Conservation (phyloP, 2,888 invertebrate species). For the Drosophila rubida region DNA sequence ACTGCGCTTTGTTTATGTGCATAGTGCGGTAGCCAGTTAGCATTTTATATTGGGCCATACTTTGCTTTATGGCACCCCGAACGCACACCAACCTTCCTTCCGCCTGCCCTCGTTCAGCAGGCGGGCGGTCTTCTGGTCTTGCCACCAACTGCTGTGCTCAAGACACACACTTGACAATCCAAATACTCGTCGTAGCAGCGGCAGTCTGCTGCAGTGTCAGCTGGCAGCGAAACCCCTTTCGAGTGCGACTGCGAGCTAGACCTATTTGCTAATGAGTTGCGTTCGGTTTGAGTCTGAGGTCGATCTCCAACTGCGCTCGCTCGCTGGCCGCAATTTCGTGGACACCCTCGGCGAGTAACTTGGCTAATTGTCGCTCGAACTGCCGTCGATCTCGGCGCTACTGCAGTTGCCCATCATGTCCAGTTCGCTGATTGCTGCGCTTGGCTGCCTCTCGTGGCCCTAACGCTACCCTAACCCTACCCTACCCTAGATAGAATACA, state of each 20-base stretch:
- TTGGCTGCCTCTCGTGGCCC: conserved; percentile 52
- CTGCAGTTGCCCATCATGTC: conserved; percentile 64
- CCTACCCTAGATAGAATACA: not conserved
- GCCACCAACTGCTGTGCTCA: conserved; percentile 32
- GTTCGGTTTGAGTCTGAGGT: conserved; percentile 20
- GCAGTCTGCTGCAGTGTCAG: conserved; percentile 37
- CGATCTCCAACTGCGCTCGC: conserved; percentile 43
- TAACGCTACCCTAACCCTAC: conserved; percentile 21
- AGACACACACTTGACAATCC: conserved; percentile 38
- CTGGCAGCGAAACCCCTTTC: conserved; percentile 34
- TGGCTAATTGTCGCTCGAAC: conserved; percentile 53
- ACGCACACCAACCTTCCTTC: conserved; percentile 54
- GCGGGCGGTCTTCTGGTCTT: conserved; percentile 46
- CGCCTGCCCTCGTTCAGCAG: conserved; percentile 12
- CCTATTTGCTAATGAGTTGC: conserved; percentile 35
- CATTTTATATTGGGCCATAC: conserved; percentile 79
- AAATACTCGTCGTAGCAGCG: conserved; percentile 39
- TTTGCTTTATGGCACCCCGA: conserved; percentile 80
- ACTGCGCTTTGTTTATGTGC: conserved; percentile 72
- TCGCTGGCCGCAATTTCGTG: conserved; percentile 22
- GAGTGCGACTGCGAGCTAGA: too few species aligned
- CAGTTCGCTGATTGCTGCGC: conserved; percentile 76
- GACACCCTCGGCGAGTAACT: conserved; percentile 37
- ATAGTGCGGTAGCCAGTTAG: conserved; percentile 66
- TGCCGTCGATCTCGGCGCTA: conserved; percentile 35